These are phyloP conservation scores for Chlamydotis undulata DNA, from an alignment of 2,113 vertebrate species.

Conservation along the genomic window DNA sequence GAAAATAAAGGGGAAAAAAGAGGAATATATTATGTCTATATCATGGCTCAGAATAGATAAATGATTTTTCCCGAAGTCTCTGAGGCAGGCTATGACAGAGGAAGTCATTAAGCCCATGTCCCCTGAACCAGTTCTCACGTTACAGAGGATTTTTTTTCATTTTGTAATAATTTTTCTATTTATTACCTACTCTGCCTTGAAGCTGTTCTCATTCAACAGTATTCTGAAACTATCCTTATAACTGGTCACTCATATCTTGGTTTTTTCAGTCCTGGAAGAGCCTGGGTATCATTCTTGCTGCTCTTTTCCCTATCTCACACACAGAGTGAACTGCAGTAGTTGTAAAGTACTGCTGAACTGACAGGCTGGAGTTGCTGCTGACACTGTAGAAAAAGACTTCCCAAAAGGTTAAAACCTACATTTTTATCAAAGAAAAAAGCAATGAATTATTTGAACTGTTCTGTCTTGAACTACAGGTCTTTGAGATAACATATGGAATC, in stretches of 20 bases:
- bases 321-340: slow-evolving; percentile 57
- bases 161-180: slow-evolving; percentile 50
- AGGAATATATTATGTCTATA: background rate
- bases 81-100: slow-evolving; percentile 29
- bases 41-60: slow-evolving; percentile 19
- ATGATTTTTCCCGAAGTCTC: slow-evolving; percentile 35
- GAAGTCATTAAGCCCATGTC: slow-evolving; percentile 19
- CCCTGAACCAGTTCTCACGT: background rate
- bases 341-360: slow-evolving; percentile 73
- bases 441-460: slow-evolving; percentile 73
- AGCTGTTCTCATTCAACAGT: background rate
- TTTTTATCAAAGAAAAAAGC: slow-evolving; percentile 75
- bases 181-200: slow-evolving; percentile 40
- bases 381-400: slow-evolving; percentile 70
- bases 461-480: slow-evolving; percentile 71
- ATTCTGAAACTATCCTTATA: slow-evolving; percentile 35
- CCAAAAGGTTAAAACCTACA: slow-evolving; percentile 70
- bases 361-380: slow-evolving; percentile 72
- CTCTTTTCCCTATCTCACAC: slow-evolving; percentile 35
- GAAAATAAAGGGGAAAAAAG: background rate
- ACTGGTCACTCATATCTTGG: slow-evolving; percentile 8
- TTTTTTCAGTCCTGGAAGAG: slow-evolving; percentile 49
- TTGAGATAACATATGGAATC: slow-evolving; percentile 68
- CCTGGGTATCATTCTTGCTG: slow-evolving; percentile 28
- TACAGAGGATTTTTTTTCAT: slow-evolving; percentile 29